These are phyloP conservation scores for Corvus hawaiiensis DNA, from an alignment of 2,113 vertebrate genomes.

Conservation along the genomic window DNA sequence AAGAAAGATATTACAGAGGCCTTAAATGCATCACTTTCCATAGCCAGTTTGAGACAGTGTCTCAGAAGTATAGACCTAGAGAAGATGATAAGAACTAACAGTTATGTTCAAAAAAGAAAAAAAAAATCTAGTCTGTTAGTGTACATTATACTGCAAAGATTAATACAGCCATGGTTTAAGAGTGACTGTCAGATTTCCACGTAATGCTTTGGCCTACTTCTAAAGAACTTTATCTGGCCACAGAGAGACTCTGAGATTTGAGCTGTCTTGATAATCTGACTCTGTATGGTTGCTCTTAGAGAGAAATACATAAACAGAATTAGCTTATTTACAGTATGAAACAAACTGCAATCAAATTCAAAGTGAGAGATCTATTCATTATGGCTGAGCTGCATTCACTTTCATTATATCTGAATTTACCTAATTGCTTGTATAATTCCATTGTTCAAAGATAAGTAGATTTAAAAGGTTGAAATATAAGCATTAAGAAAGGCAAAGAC, in stretches of 20 bases:
- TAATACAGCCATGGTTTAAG: background rate
- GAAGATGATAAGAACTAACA: background rate
- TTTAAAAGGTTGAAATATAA: background rate
- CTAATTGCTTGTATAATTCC: background rate
- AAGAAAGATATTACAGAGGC: background rate
- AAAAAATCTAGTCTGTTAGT: background rate
- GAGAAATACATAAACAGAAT: background rate
- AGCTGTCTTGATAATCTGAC: background rate
- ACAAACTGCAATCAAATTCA: background rate
- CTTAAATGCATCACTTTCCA: background rate
- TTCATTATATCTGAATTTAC: conserved; percentile 16
- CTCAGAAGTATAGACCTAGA: background rate
- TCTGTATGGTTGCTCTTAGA: background rate
- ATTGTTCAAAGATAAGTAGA: conserved; percentile 14
- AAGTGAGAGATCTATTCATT: background rate
- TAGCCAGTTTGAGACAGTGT: background rate
- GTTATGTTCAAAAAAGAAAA: background rate
- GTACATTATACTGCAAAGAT: background rate
- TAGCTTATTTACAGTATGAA: conserved; percentile 1
- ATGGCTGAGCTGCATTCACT: background rate
- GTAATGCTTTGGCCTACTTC: conserved; percentile 19
- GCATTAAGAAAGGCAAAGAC: background rate
- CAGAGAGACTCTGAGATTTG: background rate
- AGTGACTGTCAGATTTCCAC: background rate
- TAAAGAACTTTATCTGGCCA: background rate